These are phyloP conservation scores for Drosophila leontia DNA, from an alignment of 1,140 invertebrate species.

Conservation along the genomic window DNA sequence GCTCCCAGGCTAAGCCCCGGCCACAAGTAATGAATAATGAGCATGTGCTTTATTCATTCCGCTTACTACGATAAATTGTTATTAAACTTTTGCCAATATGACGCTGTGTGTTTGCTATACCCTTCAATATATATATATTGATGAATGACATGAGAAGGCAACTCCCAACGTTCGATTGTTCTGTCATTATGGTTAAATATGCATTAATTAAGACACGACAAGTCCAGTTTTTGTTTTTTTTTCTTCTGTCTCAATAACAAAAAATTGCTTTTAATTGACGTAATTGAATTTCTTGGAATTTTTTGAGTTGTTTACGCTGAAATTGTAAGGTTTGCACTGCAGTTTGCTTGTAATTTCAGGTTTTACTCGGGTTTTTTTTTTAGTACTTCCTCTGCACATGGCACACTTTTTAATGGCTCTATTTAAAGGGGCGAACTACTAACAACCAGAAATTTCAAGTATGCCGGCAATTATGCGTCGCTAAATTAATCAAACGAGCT, in stretches of 20 bases:
- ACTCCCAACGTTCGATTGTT: constrained; percentile 34
- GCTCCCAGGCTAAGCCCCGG: constrained; percentile 23
- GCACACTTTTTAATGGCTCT: constrained; percentile 56
- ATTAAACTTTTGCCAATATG: constrained; percentile 35
- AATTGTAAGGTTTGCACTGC: constrained; percentile 39
- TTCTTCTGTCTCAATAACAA: constrained; percentile 13
- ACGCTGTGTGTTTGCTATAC: constrained; percentile 28
- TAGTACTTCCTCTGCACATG: constrained; percentile 57
- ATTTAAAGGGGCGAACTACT: not conserved
- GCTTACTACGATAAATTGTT: constrained; percentile 43
- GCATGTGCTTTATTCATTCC: constrained; percentile 21
- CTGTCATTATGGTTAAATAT: constrained; percentile 37
- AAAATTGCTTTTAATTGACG: constrained; percentile 60
- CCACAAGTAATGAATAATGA: constrained; percentile 48
- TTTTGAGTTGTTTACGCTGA: constrained; percentile 39
- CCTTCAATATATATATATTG: constrained; percentile 1
- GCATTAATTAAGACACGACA: constrained; percentile 58
- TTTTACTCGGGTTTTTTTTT: not conserved
- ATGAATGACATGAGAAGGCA: constrained; percentile 26
- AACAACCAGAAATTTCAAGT: constrained; percentile 30
- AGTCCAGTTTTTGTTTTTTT: constrained; percentile 22
- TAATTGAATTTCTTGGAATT: constrained; percentile 70
- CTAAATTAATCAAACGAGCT: constrained; percentile 28
- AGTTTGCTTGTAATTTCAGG: constrained; percentile 52
- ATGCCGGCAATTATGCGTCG: constrained; percentile 4